Percentiles rank a stretch among this genome's conserved stretches.
phyloP scores from a whole-genome alignment of 2,888 invertebrate species.

The Peribatodes rhomboidaria region DNA sequence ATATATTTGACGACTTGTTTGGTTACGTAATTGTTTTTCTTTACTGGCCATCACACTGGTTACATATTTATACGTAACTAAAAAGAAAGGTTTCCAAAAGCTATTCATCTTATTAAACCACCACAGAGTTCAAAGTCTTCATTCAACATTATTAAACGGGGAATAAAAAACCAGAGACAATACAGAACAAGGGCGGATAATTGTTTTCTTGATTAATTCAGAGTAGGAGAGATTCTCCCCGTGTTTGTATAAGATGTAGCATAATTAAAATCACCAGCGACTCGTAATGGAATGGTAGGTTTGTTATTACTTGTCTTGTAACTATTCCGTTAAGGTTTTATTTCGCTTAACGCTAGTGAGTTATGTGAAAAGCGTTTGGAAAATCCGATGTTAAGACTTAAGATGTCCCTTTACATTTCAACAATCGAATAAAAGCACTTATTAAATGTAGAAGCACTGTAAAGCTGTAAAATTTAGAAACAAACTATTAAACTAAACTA shows the following conservation, averaged over 20 bases:
- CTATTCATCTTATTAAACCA: background rate
- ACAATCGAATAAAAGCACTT: too few species aligned
- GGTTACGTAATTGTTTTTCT: too few species aligned
- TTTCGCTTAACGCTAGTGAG: background rate
- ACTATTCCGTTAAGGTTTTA: background rate
- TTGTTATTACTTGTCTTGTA: background rate
- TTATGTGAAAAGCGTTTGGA: background rate
- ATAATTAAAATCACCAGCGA: slow-evolving; percentile 40
- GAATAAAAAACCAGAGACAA: slow-evolving; percentile 53
- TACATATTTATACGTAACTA: too few species aligned
- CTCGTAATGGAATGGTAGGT: slow-evolving; percentile 5
- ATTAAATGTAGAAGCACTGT: too few species aligned
- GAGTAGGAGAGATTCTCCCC: slow-evolving; percentile 33
- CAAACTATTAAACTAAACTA: too few species aligned
- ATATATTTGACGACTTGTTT: too few species aligned
- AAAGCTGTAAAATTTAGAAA: too few species aligned
- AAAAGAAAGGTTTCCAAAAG: too few species aligned
- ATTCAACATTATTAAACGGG: slow-evolving; percentile 37
- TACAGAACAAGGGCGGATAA: slow-evolving; percentile 70
- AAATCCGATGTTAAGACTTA: too few species aligned
- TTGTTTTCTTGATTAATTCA: slow-evolving; percentile 80
- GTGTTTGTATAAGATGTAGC: slow-evolving; percentile 45
- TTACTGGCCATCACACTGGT: too few species aligned
- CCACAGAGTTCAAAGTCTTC: background rate
- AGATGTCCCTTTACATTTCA: too few species aligned